Evolutionary conservation across 2,888 invertebrate species (phyloP).

Genomic region (Lomographa bimaculata): DNA sequence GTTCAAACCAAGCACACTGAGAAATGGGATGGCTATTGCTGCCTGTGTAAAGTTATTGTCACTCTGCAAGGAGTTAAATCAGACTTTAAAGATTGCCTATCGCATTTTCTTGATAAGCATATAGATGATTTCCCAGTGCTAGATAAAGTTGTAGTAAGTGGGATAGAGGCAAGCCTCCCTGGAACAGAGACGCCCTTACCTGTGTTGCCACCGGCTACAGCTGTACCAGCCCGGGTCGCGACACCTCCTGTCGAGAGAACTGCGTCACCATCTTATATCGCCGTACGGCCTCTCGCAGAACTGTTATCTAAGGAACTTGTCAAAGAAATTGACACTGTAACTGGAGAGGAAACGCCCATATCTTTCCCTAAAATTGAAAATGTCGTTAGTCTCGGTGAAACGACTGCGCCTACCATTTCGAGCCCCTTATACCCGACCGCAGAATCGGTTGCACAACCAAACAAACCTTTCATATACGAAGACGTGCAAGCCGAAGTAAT

Average conservation of each 20-base stretch:
- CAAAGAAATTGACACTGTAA: slow-evolving; percentile 6
- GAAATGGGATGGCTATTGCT: slow-evolving; percentile 83
- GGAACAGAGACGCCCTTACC: slow-evolving; percentile 13
- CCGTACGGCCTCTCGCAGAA: slow-evolving; percentile 68
- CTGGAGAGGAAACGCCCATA: slow-evolving; percentile 22
- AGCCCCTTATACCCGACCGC: slow-evolving; percentile 39
- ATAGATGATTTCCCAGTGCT: slow-evolving; percentile 65
- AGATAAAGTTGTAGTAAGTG: slow-evolving; percentile 35
- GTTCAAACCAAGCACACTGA: slow-evolving; percentile 67
- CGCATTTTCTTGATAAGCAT: slow-evolving; percentile 71
- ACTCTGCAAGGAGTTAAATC: slow-evolving; percentile 60
- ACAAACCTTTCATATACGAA: slow-evolving; percentile 53
- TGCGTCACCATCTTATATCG: slow-evolving; percentile 46
- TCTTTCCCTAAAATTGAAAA: slow-evolving; percentile 74
- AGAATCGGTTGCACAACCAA: slow-evolving; percentile 25
- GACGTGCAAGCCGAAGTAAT: slow-evolving; percentile 61
- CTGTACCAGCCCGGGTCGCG: slow-evolving; percentile 6
- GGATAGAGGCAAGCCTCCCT: slow-evolving; percentile 19
- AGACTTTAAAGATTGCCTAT: slow-evolving; percentile 63
- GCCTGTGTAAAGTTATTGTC: slow-evolving; percentile 73
- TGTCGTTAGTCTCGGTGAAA: slow-evolving; percentile 76
- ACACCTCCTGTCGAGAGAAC: slow-evolving; percentile 24
- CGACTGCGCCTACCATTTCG: slow-evolving; percentile 32
- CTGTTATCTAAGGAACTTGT: slow-evolving; percentile 48
- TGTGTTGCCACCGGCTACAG: background rate